These are phyloP conservation scores for Tragelaphus strepsiceros DNA, from an alignment of 2,113 vertebrate genomes.

Conservation along the genomic window DNA sequence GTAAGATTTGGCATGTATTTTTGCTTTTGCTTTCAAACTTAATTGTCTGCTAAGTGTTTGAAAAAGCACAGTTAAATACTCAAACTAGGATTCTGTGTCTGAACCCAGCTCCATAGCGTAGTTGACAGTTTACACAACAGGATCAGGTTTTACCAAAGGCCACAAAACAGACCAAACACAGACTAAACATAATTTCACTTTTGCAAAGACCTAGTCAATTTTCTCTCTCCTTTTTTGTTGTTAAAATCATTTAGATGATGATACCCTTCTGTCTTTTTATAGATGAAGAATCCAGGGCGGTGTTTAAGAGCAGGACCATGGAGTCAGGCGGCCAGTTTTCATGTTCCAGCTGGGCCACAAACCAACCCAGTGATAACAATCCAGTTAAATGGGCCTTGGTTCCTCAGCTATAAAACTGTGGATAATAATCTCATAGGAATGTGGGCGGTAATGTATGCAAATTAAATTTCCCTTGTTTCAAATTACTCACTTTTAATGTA, in stretches of 20 bases:
- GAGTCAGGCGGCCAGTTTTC: accelerated
- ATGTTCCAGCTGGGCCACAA: background rate
- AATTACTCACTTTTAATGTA: conserved; percentile 58
- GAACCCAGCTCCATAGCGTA: background rate
- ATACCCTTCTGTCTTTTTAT: background rate
- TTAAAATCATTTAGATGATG: background rate
- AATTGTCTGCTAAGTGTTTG: background rate
- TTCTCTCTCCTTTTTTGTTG: background rate
- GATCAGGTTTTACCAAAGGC: background rate
- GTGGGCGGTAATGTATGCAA: conserved; percentile 43
- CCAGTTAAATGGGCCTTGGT: background rate
- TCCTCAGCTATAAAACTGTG: conserved; percentile 10
- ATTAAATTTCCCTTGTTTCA: conserved; percentile 55
- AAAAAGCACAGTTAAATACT: background rate
- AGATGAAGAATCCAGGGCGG: accelerated
- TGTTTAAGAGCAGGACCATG: background rate
- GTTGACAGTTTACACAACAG: background rate
- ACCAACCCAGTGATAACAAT: background rate
- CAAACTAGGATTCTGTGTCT: background rate
- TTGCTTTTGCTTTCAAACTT: background rate
- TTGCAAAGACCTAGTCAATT: background rate
- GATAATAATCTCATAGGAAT: conserved; percentile 36
- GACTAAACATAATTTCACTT: background rate
- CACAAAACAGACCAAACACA: background rate
- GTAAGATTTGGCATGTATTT: background rate